Evolutionary conservation across 2,113 vertebrate species (phyloP).

Genomic region (Triplophysa rosa): DNA sequence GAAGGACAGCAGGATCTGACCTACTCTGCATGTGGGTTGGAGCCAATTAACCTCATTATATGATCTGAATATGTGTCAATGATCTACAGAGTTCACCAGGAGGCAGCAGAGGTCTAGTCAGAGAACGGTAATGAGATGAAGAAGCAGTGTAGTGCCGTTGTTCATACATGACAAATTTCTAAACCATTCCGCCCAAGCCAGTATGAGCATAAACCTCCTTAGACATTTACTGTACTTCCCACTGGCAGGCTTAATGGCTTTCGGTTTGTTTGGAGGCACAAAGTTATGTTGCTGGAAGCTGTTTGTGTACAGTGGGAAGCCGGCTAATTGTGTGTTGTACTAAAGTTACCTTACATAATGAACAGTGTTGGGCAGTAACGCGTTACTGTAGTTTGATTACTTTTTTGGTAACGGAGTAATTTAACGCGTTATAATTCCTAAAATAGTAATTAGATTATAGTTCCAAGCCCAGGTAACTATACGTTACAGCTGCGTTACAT

Average conservation of each 20-base stretch:
- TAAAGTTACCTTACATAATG: not conserved
- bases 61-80: not conserved
- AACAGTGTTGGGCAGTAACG: too few relatives aligned
- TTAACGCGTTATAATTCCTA: too few relatives aligned
- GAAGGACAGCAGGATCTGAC: slow-evolving; percentile 1
- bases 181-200: not conserved
- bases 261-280: slow-evolving; percentile 16
- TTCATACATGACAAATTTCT: not conserved
- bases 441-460: too few relatives aligned
- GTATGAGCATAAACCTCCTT: not conserved
- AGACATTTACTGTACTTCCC: not conserved
- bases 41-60: slow-evolving; percentile 28
- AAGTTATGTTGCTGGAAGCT: slow-evolving; percentile 25
- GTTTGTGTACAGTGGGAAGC: slow-evolving; percentile 21
- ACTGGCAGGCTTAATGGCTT: slow-evolving; percentile 26
- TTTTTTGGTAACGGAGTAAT: too few relatives aligned
- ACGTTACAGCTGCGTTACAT: too few relatives aligned
- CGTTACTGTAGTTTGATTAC: too few relatives aligned
- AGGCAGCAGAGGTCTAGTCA: not conserved
- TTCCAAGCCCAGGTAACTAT: too few relatives aligned
- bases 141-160: not conserved
- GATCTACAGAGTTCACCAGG: not conserved
- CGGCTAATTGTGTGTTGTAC: not conserved
- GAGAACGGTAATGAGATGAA: not conserved
- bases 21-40: not conserved